Percentiles rank a stretch among this genome's conserved stretches.
Evolutionary conservation across 2,888 invertebrate species (phyloP).

Genomic region (Scaptomyza flava): DNA sequence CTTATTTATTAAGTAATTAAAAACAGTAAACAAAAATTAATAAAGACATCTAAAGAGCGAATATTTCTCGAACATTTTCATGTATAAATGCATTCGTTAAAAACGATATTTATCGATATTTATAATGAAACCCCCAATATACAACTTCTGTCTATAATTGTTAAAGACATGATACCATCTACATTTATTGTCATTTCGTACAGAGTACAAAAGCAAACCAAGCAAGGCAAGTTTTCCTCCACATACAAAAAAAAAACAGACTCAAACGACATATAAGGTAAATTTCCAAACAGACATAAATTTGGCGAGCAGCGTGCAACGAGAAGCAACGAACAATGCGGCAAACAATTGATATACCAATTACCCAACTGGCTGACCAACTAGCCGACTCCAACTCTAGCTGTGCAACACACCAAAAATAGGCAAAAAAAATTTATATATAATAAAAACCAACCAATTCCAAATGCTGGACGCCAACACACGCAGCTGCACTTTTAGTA

Average conservation of each 20-base stretch:
- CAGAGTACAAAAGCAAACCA: neutral
- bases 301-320: slow-evolving; percentile 29
- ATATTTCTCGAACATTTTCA: no score
- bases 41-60: neutral
- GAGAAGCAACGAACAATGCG: slow-evolving; percentile 35
- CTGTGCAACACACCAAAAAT: slow-evolving; percentile 2
- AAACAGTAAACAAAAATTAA: neutral
- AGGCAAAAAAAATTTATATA: neutral
- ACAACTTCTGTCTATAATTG: neutral
- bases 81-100: no score
- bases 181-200: neutral
- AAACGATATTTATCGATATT: neutral
- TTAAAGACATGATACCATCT: neutral
- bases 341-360: slow-evolving; percentile 77
- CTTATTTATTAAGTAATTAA: no score
- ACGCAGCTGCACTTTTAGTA: slow-evolving; percentile 30
- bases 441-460: neutral
- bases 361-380: slow-evolving; percentile 59
- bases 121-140: neutral
- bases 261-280: slow-evolving; percentile 39
- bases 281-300: slow-evolving; percentile 44
- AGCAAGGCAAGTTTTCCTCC: slow-evolving; percentile 21
- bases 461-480: slow-evolving; percentile 21
- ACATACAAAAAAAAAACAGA: slow-evolving; percentile 4
- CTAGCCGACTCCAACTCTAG: slow-evolving; percentile 18